A percentile compares a stretch with the other conserved stretches of the same genome.
Conservation (phyloP, 1,140 invertebrate genomes). For the Drosophila athabasca region DNA sequence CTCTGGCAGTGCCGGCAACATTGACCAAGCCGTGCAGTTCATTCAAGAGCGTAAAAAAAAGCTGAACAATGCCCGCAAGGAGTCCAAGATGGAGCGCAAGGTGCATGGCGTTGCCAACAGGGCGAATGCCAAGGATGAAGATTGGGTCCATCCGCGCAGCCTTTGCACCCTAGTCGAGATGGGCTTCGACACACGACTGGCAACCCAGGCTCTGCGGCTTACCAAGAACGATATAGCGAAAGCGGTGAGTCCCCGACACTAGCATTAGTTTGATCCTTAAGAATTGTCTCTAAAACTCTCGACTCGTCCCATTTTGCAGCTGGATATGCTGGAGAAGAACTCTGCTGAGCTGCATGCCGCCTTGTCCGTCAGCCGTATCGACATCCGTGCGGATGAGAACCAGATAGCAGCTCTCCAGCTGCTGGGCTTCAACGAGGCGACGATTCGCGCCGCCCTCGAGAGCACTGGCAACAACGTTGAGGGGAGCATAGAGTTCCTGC, state of each 20-base stretch:
- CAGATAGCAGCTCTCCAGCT: slow-evolving; percentile 84
- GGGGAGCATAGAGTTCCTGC: slow-evolving; percentile 85
- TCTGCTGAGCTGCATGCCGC: slow-evolving; percentile 32
- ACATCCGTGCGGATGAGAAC: slow-evolving; percentile 4
- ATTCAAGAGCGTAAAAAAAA: slow-evolving; percentile 86
- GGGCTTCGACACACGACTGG: slow-evolving; percentile 86
- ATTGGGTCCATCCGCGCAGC: slow-evolving; percentile 78
- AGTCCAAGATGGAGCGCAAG: slow-evolving; percentile 85
- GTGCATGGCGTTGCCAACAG: slow-evolving; percentile 69
- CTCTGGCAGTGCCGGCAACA: slow-evolving; percentile 85
- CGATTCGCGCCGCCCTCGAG: slow-evolving; percentile 85
- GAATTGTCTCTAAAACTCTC: too few species aligned
- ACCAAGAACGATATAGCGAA: slow-evolving; percentile 88
- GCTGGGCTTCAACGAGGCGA: slow-evolving; percentile 86
- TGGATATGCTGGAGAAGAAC: slow-evolving; percentile 66
- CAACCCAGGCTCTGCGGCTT: slow-evolving; percentile 86
- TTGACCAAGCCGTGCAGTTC: slow-evolving; percentile 86
- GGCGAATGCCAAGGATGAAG: slow-evolving; percentile 54
- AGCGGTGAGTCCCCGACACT: slow-evolving; percentile 85
- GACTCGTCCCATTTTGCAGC: slow-evolving; percentile 23
- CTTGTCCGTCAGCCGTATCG: slow-evolving; percentile 17
- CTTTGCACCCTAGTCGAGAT: slow-evolving; percentile 87
- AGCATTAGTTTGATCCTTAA: not conserved
- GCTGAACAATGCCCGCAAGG: slow-evolving; percentile 84
- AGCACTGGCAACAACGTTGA: slow-evolving; percentile 85